phyloP scores from a whole-genome alignment of 2,888 invertebrate species.

The Cristatella mucedo region DNA sequence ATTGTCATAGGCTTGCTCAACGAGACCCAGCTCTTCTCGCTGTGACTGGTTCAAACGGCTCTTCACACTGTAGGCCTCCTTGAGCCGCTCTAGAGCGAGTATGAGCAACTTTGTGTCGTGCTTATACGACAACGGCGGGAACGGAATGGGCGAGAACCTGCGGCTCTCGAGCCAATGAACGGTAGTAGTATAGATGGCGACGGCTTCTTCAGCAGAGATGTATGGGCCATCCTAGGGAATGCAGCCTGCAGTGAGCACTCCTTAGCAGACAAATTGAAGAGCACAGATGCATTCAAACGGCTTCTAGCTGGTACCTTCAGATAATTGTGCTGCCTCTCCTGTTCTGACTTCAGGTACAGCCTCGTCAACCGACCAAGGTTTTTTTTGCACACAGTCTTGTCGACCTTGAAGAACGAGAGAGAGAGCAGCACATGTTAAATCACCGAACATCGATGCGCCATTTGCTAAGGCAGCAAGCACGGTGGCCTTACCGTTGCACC shows the following conservation, averaged over 20 bases:
- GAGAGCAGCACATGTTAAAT: neutral
- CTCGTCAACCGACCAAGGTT: conserved; percentile 93
- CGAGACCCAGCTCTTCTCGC: conserved; percentile 89
- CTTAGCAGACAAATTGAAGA: neutral
- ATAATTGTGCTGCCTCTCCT: conserved; percentile 97
- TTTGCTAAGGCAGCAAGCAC: too few relatives aligned
- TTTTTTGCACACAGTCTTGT: conserved; percentile 99
- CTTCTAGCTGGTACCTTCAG: conserved; percentile 52
- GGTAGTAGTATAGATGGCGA: conserved; percentile 97
- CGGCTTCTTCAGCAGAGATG: conserved; percentile 97
- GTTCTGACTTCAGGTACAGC: conserved; percentile 87
- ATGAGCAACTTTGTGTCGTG: conserved; percentile 97
- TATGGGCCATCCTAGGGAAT: conserved; percentile 74
- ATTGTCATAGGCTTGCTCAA: conserved; percentile 99
- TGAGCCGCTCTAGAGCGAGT: conserved; percentile 80
- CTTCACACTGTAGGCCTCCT: conserved; percentile 87
- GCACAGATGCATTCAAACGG: neutral
- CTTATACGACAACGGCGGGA: conserved; percentile 96
- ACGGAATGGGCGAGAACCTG: conserved; percentile 95
- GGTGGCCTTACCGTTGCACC: conserved; percentile 71
- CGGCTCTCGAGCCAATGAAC: conserved; percentile 98
- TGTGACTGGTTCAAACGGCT: conserved; percentile 95
- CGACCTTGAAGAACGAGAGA: conserved; percentile 48
- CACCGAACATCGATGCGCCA: too few relatives aligned
- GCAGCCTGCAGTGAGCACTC: neutral